Evolutionary conservation across 2,113 vertebrate species (phyloP), one percentile per base, ranked within the genome.

Genomic region (Rhodinocichla rosea): DNA sequence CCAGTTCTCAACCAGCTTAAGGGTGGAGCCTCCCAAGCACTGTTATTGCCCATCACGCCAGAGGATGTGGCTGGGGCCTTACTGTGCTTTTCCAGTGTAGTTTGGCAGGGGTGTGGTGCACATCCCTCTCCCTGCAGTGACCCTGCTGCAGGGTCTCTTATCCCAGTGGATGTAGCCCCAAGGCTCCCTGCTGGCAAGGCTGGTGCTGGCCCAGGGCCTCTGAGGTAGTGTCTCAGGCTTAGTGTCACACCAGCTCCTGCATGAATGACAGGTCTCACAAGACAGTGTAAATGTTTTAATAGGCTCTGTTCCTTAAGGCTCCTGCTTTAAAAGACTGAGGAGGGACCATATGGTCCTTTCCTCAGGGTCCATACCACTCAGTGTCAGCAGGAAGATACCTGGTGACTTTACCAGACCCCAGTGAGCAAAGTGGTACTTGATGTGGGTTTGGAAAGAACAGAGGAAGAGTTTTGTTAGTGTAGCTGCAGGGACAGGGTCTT

Each of bases 51-150:
- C 39, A 24, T 87, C 73, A 24, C 0, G 1, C 93, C 83, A 90
- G 79, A 82, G 95, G 92, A 96, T 97, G 96, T 96, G 95, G 94
- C 83, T 64, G 79, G 80, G 65, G 49, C 69, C 90, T 94, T 75
- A 33, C 73, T 50, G 56, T 69, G 86, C 64, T 94, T 93, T 95
- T 87, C 83, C 94, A 95, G 69, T 37, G 62, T 57, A 80, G 71
- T 67, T 94, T 91, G 87, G 86, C 73, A 84, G 35, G 62, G 86
- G 44, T 62, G 73, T 12, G 50, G 45, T 82, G 37, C 73, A 76
- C 33, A 79, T 89, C 62, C 57, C 42, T 20, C 80, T 82, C 69
- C 60, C 50, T 92, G 65, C 76, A 45, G 33, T 62, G 88, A 76
- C 64, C 52, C 87, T 78, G 56, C 73, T 78, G 11, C 47, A 65